phyloP scores from a whole-genome alignment of 1,140 invertebrate species.

The Gryon sp. region DNA sequence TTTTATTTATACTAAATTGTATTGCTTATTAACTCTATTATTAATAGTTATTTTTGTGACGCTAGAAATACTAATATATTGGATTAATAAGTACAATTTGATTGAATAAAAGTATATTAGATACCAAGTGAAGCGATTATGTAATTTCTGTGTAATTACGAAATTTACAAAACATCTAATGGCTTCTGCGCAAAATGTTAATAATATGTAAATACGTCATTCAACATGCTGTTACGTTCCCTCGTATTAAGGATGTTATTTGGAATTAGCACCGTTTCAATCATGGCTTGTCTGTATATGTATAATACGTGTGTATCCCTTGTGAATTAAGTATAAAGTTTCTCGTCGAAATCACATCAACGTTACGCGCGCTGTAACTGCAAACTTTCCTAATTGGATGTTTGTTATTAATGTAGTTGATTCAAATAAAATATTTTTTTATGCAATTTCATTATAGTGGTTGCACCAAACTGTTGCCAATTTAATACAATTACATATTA shows the following conservation, averaged over 20 bases:
- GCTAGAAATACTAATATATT: too few relatives aligned
- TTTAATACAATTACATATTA: too few relatives aligned
- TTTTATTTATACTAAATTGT: too few relatives aligned
- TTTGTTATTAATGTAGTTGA: slow-evolving; percentile 65
- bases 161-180: slow-evolving; percentile 39
- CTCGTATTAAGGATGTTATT: slow-evolving; percentile 60
- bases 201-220: slow-evolving; percentile 59
- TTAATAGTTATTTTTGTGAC: too few relatives aligned
- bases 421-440: slow-evolving; percentile 33
- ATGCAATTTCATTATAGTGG: neutral
- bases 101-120: too few relatives aligned
- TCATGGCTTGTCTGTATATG: slow-evolving; percentile 40
- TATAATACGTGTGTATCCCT: slow-evolving; percentile 54
- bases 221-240: slow-evolving; percentile 53
- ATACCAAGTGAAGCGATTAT: slow-evolving; percentile 8
- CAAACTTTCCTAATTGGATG: slow-evolving; percentile 66
- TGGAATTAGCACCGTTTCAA: slow-evolving; percentile 61
- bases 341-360: slow-evolving; percentile 63
- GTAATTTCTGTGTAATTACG: slow-evolving; percentile 25
- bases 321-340: slow-evolving; percentile 64
- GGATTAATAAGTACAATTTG: too few relatives aligned
- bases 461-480: too few relatives aligned
- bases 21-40: too few relatives aligned
- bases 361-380: slow-evolving; percentile 58
- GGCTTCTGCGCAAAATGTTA: slow-evolving; percentile 39